A percentile compares a stretch with the other conserved stretches of the same genome.
These are phyloP conservation scores for Planococcus citri DNA, from an alignment of 1,140 invertebrate genomes.

Conservation along the genomic window DNA sequence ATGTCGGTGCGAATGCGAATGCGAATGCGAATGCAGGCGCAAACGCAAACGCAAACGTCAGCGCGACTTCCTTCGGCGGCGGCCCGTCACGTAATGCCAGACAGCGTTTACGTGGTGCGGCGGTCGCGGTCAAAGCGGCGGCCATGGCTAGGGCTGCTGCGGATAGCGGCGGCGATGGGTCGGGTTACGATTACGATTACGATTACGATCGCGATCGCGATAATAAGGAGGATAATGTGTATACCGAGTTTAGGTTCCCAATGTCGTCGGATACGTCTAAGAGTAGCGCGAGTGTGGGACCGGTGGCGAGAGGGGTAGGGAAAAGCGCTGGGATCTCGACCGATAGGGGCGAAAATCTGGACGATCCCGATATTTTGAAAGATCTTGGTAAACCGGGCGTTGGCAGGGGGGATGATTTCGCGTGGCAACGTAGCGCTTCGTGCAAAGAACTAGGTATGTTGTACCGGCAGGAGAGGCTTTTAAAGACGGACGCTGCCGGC, in stretches of 20 bases:
- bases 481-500: neutral
- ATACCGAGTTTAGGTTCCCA: slow-evolving; percentile 30
- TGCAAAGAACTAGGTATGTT: slow-evolving; percentile 36
- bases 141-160: too few species aligned
- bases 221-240: slow-evolving; percentile 20
- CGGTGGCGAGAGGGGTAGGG: too few species aligned
- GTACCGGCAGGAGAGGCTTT: neutral
- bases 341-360: neutral
- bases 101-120: neutral
- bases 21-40: too few species aligned
- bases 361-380: neutral
- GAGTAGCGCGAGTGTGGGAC: too few species aligned
- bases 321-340: neutral
- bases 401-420: slow-evolving; percentile 30
- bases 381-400: neutral
- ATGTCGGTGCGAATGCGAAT: too few species aligned
- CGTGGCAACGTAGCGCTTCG: slow-evolving; percentile 62
- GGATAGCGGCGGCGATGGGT: neutral
- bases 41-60: neutral
- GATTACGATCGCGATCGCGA: slow-evolving; percentile 31
- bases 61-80: neutral
- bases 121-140: neutral
- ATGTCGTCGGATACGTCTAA: neutral
- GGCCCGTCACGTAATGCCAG: neutral
- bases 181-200: slow-evolving; percentile 27